Percentiles rank a stretch among this genome's conserved stretches.
Conservation (phyloP, 92 coral and sea anemone genomes). For the Epizoanthus ramosus region DNA sequence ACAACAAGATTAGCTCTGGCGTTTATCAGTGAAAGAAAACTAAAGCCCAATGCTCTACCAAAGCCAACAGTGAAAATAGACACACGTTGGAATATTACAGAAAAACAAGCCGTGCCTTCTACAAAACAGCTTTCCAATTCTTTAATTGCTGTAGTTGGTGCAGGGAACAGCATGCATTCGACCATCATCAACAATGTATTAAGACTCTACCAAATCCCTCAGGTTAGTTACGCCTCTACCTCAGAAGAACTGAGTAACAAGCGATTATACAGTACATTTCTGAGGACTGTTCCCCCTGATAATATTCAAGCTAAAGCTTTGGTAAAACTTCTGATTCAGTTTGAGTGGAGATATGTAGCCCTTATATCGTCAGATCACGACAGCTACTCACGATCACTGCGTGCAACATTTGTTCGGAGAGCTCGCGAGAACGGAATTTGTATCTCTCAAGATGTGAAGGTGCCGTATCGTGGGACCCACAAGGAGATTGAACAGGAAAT, state of each 20-base stretch:
- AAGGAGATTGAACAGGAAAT: conserved; percentile 27
- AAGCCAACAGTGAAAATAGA: neutral
- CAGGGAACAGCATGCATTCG: conserved; percentile 69
- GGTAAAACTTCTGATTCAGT: conserved; percentile 54
- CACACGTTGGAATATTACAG: neutral
- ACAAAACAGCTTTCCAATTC: neutral
- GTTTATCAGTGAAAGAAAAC: conserved; percentile 53
- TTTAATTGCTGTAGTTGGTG: conserved; percentile 64
- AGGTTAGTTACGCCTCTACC: conserved; percentile 73
- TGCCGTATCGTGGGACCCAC: conserved; percentile 40
- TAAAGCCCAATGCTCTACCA: neutral
- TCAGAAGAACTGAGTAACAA: conserved; percentile 63
- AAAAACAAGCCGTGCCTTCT: neutral
- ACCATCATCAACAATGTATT: conserved; percentile 57
- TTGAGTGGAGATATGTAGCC: conserved; percentile 68
- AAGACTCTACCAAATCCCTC: conserved; percentile 62
- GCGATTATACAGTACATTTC: conserved; percentile 63
- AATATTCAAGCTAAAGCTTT: conserved; percentile 68
- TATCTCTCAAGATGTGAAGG: conserved; percentile 52
- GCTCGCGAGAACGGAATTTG: conserved; percentile 56
- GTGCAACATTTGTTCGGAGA: conserved; percentile 46
- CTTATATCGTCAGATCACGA: conserved; percentile 65
- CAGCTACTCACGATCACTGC: conserved; percentile 67
- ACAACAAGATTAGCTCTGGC: conserved; percentile 66
- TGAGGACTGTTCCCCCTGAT: conserved; percentile 75